Percentiles rank a stretch among this genome's conserved stretches.
These are phyloP conservation scores for Acanthosepion lycidas DNA, from an alignment of 2,888 invertebrate genomes.

Conservation along the genomic window DNA sequence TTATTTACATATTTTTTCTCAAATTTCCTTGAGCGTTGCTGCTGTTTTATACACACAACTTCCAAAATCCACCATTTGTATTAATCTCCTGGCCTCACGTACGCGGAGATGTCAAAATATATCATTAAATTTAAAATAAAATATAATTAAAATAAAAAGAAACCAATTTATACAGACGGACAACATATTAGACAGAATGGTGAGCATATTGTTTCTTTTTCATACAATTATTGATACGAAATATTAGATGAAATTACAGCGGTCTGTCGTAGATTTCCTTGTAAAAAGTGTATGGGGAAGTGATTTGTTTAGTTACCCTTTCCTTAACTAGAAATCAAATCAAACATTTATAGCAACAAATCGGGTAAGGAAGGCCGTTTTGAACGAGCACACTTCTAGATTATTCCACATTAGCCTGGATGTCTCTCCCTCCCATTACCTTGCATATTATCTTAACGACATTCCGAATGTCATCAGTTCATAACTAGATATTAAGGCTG, in stretches of 20 bases:
- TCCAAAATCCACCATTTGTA: neutral
- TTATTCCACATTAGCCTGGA: too few relatives aligned
- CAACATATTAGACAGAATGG: neutral
- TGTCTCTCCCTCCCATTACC: too few relatives aligned
- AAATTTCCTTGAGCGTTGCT: neutral
- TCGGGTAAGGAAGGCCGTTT: too few relatives aligned
- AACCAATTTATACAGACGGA: neutral
- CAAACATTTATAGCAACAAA: too few relatives aligned
- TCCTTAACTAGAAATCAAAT: too few relatives aligned
- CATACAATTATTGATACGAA: neutral
- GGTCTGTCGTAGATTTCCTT: neutral
- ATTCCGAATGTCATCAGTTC: too few relatives aligned
- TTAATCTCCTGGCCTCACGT: neutral
- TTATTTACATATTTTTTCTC: neutral
- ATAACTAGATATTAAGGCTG: too few relatives aligned
- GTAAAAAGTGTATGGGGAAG: too few relatives aligned
- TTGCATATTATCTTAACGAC: too few relatives aligned
- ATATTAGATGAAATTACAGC: neutral
- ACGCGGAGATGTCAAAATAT: neutral
- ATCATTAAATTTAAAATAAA: neutral
- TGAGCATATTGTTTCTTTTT: neutral
- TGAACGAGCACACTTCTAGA: too few relatives aligned
- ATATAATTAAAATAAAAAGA: neutral
- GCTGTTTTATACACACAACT: neutral
- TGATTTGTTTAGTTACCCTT: too few relatives aligned